Evolutionary conservation across 1,140 invertebrate species (phyloP).

Genomic region (Plodia interpunctella): DNA sequence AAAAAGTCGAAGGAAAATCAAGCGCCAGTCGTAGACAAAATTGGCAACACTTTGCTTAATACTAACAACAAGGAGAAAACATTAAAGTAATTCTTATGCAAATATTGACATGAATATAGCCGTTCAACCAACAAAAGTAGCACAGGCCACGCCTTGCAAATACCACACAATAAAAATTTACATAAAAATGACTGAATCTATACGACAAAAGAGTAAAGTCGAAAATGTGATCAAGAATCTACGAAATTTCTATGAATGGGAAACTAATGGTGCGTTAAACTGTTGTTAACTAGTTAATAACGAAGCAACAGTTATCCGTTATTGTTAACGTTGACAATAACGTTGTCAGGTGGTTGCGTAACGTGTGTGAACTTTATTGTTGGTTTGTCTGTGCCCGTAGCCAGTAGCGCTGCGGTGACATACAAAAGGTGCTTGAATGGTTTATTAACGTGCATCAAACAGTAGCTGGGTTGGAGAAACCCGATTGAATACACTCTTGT

Average conservation of each 20-base stretch:
- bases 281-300: conserved; percentile 31
- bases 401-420: conserved; percentile 1
- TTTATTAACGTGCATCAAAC: not conserved
- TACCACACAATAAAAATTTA: conserved; percentile 37
- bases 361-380: conserved; percentile 19
- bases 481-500: not conserved
- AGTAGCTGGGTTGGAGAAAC: not conserved
- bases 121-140: conserved; percentile 8
- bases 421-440: not conserved
- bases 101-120: conserved; percentile 9
- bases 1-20: too few species aligned
- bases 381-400: not conserved
- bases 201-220: conserved; percentile 20
- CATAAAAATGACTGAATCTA: conserved; percentile 34
- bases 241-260: conserved; percentile 39
- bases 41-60: too few species aligned
- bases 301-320: conserved; percentile 25
- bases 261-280: conserved; percentile 57
- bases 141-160: not conserved
- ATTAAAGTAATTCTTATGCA: conserved; percentile 11
- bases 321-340: conserved; percentile 33
- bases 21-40: not conserved
- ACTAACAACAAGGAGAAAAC: not conserved
- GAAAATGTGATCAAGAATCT: conserved; percentile 19
- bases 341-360: conserved; percentile 40